These are phyloP conservation scores for Ellobium chinense DNA, from an alignment of 2,888 invertebrate species.

Conservation along the genomic window DNA sequence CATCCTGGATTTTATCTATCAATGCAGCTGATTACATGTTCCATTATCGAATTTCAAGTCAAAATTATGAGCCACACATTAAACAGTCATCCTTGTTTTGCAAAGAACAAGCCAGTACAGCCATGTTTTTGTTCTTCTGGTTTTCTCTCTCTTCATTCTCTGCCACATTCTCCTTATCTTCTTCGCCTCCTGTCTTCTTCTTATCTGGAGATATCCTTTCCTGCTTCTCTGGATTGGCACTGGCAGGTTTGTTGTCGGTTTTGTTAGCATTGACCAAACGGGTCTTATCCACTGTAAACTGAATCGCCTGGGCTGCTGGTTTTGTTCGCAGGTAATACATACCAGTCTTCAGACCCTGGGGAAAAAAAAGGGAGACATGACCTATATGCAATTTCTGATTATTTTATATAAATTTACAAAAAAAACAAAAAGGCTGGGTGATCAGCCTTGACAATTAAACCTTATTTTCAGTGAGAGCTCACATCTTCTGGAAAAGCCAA, in stretches of 20 bases:
- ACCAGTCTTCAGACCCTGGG: constrained; percentile 95
- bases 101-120: constrained; percentile 90
- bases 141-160: constrained; percentile 7
- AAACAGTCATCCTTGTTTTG: constrained; percentile 92
- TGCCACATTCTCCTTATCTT: constrained; percentile 17
- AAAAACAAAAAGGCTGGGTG: no score
- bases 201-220: not conserved
- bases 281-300: constrained; percentile 97
- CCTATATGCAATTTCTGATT: no score
- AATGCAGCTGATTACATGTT: not conserved
- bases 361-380: no score
- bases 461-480: no score
- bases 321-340: constrained; percentile 99
- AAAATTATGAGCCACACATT: constrained; percentile 83
- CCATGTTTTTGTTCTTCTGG: constrained; percentile 81
- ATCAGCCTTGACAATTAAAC: no score
- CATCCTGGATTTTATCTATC: no score
- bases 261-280: constrained; percentile 79
- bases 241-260: constrained; percentile 14
- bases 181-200: not conserved
- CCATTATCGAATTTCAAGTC: not conserved
- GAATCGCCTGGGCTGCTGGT: constrained; percentile 96
- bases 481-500: no score
- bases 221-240: constrained; percentile 60
- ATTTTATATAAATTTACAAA: no score